These are phyloP conservation scores for Thermophis baileyi DNA, from an alignment of 2,113 vertebrate species.

Conservation along the genomic window DNA sequence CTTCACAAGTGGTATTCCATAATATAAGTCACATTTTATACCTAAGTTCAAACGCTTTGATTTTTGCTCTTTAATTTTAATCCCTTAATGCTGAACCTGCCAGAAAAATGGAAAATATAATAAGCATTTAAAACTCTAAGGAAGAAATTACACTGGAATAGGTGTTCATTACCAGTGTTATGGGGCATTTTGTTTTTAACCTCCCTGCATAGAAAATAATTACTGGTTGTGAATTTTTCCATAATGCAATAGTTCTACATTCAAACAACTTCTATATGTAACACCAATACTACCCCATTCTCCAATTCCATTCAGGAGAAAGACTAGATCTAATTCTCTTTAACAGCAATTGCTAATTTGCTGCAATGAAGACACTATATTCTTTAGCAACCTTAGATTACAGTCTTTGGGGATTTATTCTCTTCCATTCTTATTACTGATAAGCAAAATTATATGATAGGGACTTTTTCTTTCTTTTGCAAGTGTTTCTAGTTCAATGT, in stretches of 20 bases:
- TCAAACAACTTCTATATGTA: background rate
- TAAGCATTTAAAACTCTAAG: background rate
- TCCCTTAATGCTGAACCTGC: background rate
- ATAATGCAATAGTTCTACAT: background rate
- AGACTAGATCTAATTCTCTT: background rate
- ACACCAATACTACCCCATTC: background rate
- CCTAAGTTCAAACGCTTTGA: background rate
- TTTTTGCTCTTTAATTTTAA: background rate
- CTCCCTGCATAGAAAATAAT: background rate
- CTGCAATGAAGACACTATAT: slow-evolving; percentile 2
- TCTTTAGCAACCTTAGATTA: slow-evolving; percentile 16
- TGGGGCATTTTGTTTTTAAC: background rate
- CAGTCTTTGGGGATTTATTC: slow-evolving; percentile 8
- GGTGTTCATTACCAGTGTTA: background rate
- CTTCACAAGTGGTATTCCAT: background rate
- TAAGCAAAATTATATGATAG: background rate
- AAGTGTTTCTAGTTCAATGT: background rate
- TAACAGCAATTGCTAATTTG: slow-evolving; percentile 14
- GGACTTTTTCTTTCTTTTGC: background rate
- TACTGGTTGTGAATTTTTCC: background rate
- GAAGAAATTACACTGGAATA: background rate
- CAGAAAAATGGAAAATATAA: background rate
- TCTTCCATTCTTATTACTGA: slow-evolving; percentile 3
- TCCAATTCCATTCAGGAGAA: background rate
- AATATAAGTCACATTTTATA: background rate